Base-by-base conservation (phyloP, 1,140 invertebrate species). In the Microvelia longipes region DNA sequence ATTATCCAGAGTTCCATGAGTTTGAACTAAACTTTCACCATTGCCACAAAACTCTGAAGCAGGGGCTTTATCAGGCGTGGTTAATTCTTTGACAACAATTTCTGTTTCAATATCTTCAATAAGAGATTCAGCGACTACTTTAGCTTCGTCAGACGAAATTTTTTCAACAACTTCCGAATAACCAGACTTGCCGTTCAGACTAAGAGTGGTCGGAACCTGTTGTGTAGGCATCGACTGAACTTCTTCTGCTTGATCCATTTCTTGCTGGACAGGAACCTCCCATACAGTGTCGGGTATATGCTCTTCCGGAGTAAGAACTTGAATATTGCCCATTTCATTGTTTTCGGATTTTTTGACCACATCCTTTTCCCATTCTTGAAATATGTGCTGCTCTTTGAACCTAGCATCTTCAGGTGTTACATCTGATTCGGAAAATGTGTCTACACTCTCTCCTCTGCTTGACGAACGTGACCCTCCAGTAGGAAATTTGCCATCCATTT, bases 261-360 rank as follows among this genome's bases (percentile, higher is more conserved):
- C 78, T 75, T 84, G 82, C 77, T 85, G 82, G 19, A 86, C 76
- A 28, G 85, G 82, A 29, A 86, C 83, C 80, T 87, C 86, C 83
- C 86, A 86, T 66, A 87, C 78, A 70, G 84, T 84, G 73, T 85
- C 83, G 74, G 84, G 80, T 71, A 85, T 79, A 73, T 83, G 80
- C 76, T 85, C 81, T 76, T 84, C 80, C 27, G 83, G 81, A 75
- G 83, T 78, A 74, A 84, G 80, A 35, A 85, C 78, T 25, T 64
- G 67, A 28, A 67, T 28, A 50, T n/a, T 64, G 62, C 60, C 63
- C 28, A 27, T 70, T 67, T 71, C 61, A 50, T 28, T 11, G 0
- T 66, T 69, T 67, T 70, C 35, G 26, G 68, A 65, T 61, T 28
- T 62, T 65, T 70, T 67, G 5, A 62, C 25, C 28, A 60, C 29